Evolutionary conservation across 1,140 invertebrate species (phyloP).

Genomic region (Ceratina calcarata): DNA sequence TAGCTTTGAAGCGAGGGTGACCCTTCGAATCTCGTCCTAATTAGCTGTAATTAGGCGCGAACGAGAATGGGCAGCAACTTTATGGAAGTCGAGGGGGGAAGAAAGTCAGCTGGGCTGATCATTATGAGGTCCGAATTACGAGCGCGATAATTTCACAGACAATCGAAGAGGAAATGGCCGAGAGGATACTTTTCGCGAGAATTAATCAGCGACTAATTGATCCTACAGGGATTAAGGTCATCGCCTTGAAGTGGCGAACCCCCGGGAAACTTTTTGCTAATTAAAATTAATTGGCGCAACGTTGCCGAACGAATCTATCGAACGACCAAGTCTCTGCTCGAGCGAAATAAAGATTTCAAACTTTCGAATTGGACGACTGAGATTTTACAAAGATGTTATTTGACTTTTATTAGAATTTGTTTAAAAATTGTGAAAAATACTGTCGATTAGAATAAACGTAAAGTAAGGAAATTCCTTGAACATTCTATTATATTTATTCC

Average conservation of each 20-base stretch:
- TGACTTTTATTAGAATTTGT: not conserved
- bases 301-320: not conserved
- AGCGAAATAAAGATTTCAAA: not conserved
- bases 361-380: not conserved
- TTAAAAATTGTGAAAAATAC: not conserved
- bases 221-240: constrained; percentile 61
- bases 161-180: constrained; percentile 63
- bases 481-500: not conserved
- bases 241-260: constrained; percentile 30
- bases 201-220: constrained; percentile 71
- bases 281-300: constrained; percentile 49
- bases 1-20: constrained; percentile 14
- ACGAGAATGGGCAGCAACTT: constrained; percentile 55
- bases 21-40: constrained; percentile 54
- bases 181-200: constrained; percentile 59
- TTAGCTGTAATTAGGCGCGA: constrained; percentile 63
- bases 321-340: not conserved
- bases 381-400: not conserved
- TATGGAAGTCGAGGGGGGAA: constrained; percentile 52
- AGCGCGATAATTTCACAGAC: constrained; percentile 70
- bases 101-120: constrained; percentile 56
- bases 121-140: constrained; percentile 63
- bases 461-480: not conserved
- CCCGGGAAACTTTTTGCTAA: constrained; percentile 39
- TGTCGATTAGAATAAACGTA: not conserved